These are phyloP conservation scores for Hypercompe scribonia DNA, from an alignment of 2,888 invertebrate species.

Conservation along the genomic window DNA sequence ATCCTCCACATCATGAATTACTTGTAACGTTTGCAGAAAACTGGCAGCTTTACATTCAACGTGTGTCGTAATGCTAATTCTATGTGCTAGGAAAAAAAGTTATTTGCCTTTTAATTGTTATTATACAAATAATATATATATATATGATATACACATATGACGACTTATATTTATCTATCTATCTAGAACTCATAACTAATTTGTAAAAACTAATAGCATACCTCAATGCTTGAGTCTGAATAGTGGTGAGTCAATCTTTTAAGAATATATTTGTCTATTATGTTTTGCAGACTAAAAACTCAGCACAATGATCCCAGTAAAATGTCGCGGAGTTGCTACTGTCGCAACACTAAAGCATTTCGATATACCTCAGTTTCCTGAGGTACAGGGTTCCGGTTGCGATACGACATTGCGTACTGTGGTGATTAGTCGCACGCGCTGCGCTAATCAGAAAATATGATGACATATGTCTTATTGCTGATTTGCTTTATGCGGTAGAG, in stretches of 20 bases:
- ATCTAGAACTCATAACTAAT: too few relatives aligned
- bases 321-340: constrained; percentile 40
- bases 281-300: not conserved
- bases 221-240: not conserved
- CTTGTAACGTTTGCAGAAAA: too few relatives aligned
- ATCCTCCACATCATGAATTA: too few relatives aligned
- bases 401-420: constrained; percentile 47
- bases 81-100: too few relatives aligned
- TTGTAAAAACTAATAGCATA: too few relatives aligned
- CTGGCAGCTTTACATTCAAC: too few relatives aligned
- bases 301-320: constrained; percentile 8
- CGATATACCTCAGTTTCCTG: constrained; percentile 53
- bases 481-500: not conserved
- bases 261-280: constrained; percentile 10
- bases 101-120: too few relatives aligned
- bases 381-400: constrained; percentile 53
- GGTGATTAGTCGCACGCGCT: constrained; percentile 58
- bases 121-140: too few relatives aligned
- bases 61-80: too few relatives aligned
- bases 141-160: too few relatives aligned
- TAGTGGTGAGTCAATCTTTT: not conserved
- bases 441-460: constrained; percentile 43
- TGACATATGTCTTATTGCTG: constrained; percentile 36
- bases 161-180: too few relatives aligned
- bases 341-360: constrained; percentile 55